Base-by-base conservation (phyloP, 2,113 vertebrate species). In the Tympanuchus pallidicinctus region DNA sequence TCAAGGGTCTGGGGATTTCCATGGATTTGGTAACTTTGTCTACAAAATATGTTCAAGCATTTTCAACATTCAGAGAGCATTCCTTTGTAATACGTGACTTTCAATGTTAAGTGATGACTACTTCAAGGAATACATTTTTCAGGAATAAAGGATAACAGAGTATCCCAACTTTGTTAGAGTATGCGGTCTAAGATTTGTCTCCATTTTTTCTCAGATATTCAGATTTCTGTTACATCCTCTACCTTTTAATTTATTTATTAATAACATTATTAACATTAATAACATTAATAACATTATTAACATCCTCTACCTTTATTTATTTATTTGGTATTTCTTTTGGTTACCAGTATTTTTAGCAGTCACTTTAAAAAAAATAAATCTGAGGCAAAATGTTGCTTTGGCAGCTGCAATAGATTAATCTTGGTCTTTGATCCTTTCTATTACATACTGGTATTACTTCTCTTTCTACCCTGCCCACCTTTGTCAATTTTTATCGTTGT, bases 401-500 rank as follows among this genome's bases (percentile, higher is more conserved):
- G 22, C 9, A 84, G 81, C 24, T 70, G 27, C 20, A 85, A 52
- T 52, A 69, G 19, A 61, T 69, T 80, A 76, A 59, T 3, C 34
- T 73, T 59, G n/a, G 48, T 74, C 18, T 82, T 90, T 90, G 25
- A 12, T 82, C 20, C 22, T 54, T 88, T 73, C 24, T 63, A 77
- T 8, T 3, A 18, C 13, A 4, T 43, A 70, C 61, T 66, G 79
- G 6, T 43, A 59, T 60, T 15, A 52, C 1, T 89, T 87, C 84
- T 82, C 21, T 75, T 93, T 82, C 78, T 17, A 76, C 43, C 25
- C 22, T 89, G 21, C 10, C 85, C 21, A 70, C 30, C 28, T 2
- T 75, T 70, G 79, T 76, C 59, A 88, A 65, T 87, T 78, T 91
- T 91, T 88, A 38, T 75, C 32, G 75, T 82, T 87, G 30, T 66